These are phyloP conservation scores for Bombus waltoni DNA, from an alignment of 1,140 invertebrate genomes.

Conservation along the genomic window DNA sequence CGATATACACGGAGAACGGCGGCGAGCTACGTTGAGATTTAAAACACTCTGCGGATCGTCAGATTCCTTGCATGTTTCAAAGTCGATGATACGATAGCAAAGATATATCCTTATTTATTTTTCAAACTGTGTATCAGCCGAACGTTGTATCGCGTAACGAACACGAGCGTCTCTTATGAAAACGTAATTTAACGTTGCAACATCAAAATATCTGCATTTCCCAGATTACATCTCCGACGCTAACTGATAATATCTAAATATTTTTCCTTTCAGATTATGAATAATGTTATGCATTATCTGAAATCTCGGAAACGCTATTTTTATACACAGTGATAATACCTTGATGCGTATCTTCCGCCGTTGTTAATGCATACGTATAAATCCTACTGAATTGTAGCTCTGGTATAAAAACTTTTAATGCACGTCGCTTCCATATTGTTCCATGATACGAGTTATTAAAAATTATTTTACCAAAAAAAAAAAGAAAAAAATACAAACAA, in stretches of 20 bases:
- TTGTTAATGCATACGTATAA: neutral
- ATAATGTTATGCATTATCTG: constrained; percentile 1
- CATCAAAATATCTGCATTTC: neutral
- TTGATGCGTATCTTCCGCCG: neutral
- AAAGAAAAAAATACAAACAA: neutral
- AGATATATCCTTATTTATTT: neutral
- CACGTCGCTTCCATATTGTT: neutral
- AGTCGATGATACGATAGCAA: neutral
- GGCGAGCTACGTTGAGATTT: too few relatives aligned
- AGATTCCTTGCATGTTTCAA: neutral
- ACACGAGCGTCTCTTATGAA: neutral
- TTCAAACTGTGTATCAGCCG: neutral
- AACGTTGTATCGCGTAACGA: neutral
- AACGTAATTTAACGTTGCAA: constrained; percentile 6
- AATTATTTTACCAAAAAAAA: too few relatives aligned
- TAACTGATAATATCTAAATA: neutral
- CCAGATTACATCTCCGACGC: neutral
- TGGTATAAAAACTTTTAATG: neutral
- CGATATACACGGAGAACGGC: too few relatives aligned
- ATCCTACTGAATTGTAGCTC: neutral
- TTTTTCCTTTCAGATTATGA: neutral
- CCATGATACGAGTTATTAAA: neutral
- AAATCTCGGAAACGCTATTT: constrained; percentile 16
- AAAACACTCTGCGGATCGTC: neutral
- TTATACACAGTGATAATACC: constrained; percentile 6